These are phyloP conservation scores for Onthophagus sagittarius DNA, from an alignment of 2,888 invertebrate species.

Conservation along the genomic window DNA sequence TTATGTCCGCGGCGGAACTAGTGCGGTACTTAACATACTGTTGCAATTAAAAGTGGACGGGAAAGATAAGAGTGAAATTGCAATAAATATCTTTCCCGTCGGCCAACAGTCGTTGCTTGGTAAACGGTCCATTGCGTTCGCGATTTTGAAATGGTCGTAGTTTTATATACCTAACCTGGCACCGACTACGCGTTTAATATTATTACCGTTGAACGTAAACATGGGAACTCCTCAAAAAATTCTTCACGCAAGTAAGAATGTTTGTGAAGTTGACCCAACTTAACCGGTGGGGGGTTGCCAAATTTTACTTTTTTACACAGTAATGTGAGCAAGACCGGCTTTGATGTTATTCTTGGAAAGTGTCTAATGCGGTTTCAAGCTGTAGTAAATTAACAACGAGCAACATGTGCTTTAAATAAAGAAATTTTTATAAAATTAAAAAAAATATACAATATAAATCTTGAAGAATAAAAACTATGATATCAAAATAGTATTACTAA, in stretches of 20 bases:
- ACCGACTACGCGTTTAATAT: not conserved
- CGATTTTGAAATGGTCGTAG: not conserved
- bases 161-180: not conserved
- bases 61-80: conserved; percentile 24
- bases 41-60: conserved; percentile 21
- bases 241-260: not conserved
- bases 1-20: not conserved
- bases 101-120: not conserved
- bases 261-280: not conserved
- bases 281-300: not conserved
- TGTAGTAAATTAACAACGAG: not conserved
- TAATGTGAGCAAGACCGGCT: not conserved
- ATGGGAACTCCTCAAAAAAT: not conserved
- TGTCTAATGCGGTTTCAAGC: not conserved
- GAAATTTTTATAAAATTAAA: not conserved
- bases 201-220: not conserved
- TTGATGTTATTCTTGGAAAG: not conserved
- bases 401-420: not conserved
- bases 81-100: conserved; percentile 11
- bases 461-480: no score
- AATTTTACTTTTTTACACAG: not conserved
- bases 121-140: not conserved
- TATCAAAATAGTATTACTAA: no score
- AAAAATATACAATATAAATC: not conserved
- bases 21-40: conserved; percentile 19